phyloP scores from a whole-genome alignment of 35 echinoderm and acorn worm genomes.

The Heliocidaris tuberculata region DNA sequence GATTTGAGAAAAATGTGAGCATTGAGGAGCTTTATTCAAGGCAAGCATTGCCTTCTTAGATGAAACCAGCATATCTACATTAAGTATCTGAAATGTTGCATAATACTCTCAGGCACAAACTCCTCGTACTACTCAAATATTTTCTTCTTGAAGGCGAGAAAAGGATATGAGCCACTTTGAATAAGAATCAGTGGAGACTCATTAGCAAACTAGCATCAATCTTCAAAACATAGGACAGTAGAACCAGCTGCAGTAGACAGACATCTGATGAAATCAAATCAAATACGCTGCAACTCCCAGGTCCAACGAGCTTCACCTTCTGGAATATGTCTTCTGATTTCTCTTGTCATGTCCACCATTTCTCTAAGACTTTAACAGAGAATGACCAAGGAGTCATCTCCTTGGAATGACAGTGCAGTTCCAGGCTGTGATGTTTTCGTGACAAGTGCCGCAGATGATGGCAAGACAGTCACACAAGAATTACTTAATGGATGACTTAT shows the following conservation, averaged over 20 bases:
- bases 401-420: neutral
- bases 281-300: neutral
- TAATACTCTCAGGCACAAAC: neutral
- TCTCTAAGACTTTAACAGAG: neutral
- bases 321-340: neutral
- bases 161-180: no score
- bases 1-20: no score
- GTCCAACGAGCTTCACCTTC: neutral
- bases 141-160: neutral
- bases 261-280: neutral
- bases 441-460: neutral
- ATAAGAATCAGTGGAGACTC: no score
- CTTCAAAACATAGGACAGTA: no score
- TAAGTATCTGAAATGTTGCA: neutral
- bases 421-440: neutral
- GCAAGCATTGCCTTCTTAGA: neutral
- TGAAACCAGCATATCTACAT: neutral
- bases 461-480: neutral
- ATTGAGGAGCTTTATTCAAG: neutral
- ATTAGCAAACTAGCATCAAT: no score
- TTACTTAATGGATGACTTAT: slow-evolving; percentile 13
- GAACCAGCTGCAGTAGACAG: no score
- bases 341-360: neutral
- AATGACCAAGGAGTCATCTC: neutral
- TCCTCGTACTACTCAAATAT: neutral